Evolutionary conservation across 2,113 vertebrate species (phyloP).

Genomic region (human (Homo sapiens)): GRCh38 chr3:1104501-1105000

Average conservation of each 20-base stretch:
- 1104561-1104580: neutral
- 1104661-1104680: neutral
- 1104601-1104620: neutral
- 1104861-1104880: neutral
- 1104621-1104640: neutral
- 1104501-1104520: neutral
- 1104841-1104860: neutral
- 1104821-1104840: neutral
- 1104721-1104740: neutral
- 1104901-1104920: neutral
- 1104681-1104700: neutral
- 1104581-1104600: neutral
- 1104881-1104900: neutral
- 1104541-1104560: neutral
- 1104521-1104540: neutral
- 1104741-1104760: neutral
- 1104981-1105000: neutral
- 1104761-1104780: neutral
- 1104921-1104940: neutral
- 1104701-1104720: neutral
- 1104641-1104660: neutral
- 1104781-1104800: accelerated
- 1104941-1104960: neutral
- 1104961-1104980: neutral
- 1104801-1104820: neutral